Base-by-base conservation (phyloP, 1,140 invertebrate species). In the Drosophila suzukii region DNA sequence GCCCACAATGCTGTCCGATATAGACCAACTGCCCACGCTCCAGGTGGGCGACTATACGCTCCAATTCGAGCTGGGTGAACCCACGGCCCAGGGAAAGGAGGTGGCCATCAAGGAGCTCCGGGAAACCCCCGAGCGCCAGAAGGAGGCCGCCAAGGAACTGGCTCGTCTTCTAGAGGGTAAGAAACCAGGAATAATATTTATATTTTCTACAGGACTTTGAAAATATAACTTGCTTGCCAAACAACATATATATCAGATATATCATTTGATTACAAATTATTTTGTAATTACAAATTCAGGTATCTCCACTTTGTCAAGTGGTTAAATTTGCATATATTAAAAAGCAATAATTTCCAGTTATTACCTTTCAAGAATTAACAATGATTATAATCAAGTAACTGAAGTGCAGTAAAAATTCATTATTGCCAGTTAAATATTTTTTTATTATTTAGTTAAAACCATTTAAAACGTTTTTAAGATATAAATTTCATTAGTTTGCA, bases 51-150 rank as follows among this genome's bases (percentile, higher is more conserved):
- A 96, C 62, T 95, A 94, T 43, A 81, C 93, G 12, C 92, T 97
- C 1, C 93, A 95, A 62, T 94, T 97, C 54, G 96, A 97, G 81
- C 80, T 97, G 12, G 94, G 94, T 0, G 93, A 95, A 17, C 93
- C 95, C 0, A 82, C 90, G 8, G 89, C 94, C 5, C 94, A 95
- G 50, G 91, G 95, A 8, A 92, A 94, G 74, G 96, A 97, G 90
- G 94, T 96, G n/a, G 96, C 96, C 0, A 93, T 93, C 12, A 94
- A 94, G 55, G 96, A 97, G 81, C 93, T 97, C 0, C 92, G 96
- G 1, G 96, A 97, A 89, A 94, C 94, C 0, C 94, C 95, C 0
- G 96, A 97, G 43, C 72, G 95, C 1, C 93, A 94, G 15, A 93
- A 94, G 73, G 93, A 95, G 53, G 94, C 95, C n/a, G 82, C 95